These are phyloP conservation scores for Pseudomyrmex concolor DNA, from an alignment of 1,140 invertebrate species.

Conservation along the genomic window DNA sequence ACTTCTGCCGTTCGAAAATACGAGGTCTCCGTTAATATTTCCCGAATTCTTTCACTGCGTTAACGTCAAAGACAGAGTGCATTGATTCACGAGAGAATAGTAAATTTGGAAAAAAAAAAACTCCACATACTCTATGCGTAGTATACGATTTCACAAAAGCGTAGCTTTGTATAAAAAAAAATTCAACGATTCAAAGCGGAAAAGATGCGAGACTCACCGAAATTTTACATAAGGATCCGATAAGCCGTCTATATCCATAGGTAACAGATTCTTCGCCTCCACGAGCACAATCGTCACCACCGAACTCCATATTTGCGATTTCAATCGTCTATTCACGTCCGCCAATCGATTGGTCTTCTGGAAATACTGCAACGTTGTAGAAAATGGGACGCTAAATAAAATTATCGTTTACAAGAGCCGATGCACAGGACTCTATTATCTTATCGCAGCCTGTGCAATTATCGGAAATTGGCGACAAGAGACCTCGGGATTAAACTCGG, in stretches of 20 bases:
- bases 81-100: not conserved
- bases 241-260: slow-evolving; percentile 95
- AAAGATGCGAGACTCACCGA: slow-evolving; percentile 86
- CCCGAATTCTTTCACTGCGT: not conserved
- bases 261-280: slow-evolving; percentile 95
- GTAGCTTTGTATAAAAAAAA: too few relatives aligned
- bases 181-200: not conserved
- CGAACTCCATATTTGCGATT: slow-evolving; percentile 97
- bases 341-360: slow-evolving; percentile 90
- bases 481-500: not conserved
- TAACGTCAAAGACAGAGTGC: not conserved
- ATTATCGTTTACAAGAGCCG: not conserved
- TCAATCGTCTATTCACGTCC: slow-evolving; percentile 92
- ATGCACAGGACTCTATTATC: not conserved
- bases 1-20: not conserved
- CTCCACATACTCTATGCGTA: too few relatives aligned
- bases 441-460: not conserved
- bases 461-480: slow-evolving; percentile 11
- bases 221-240: slow-evolving; percentile 99
- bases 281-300: slow-evolving; percentile 98
- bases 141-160: too few relatives aligned
- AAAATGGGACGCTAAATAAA: slow-evolving; percentile 37
- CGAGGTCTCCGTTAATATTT: slow-evolving; percentile 3
- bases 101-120: not conserved
- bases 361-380: slow-evolving; percentile 88